These are phyloP conservation scores for Dryadula phaetusa DNA, from an alignment of 2,888 invertebrate genomes.

Conservation along the genomic window DNA sequence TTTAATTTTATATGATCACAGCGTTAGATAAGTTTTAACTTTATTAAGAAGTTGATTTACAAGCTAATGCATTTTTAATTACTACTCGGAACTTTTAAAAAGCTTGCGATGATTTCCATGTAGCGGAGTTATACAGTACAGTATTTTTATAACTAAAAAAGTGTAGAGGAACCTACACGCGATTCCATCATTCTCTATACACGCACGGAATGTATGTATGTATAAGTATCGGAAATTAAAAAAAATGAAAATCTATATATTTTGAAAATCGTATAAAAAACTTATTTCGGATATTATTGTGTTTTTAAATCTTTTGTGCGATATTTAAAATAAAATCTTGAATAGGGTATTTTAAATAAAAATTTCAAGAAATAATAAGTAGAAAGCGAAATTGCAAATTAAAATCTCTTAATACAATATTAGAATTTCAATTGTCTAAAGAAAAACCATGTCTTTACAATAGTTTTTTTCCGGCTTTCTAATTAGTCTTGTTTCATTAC, in stretches of 20 bases:
- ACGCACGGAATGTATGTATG: slow-evolving; percentile 19
- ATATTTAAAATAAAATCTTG: not conserved
- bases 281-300: not conserved
- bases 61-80: slow-evolving; percentile 3
- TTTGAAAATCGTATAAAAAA: not conserved
- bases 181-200: slow-evolving; percentile 25
- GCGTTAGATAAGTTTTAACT: not conserved
- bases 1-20: not conserved
- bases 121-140: slow-evolving; percentile 2
- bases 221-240: not conserved
- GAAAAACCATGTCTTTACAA: slow-evolving; percentile 17
- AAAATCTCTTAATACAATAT: slow-evolving; percentile 14
- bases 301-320: not conserved
- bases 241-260: not conserved
- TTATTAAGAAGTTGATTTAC: not conserved
- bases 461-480: slow-evolving; percentile 28
- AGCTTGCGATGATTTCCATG: slow-evolving; percentile 8
- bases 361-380: not conserved
- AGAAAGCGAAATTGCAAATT: not conserved
- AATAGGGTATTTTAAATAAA: not conserved
- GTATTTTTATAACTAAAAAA: slow-evolving; percentile 20
- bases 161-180: slow-evolving; percentile 26
- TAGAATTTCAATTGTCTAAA: slow-evolving; percentile 19
- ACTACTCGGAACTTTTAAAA: slow-evolving; percentile 1
- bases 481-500: slow-evolving; percentile 68